Percentiles rank a stretch among this genome's conserved stretches.
Conservation (phyloP, 2,888 invertebrate species). For the Drosophila nr. perissopoda region DNA sequence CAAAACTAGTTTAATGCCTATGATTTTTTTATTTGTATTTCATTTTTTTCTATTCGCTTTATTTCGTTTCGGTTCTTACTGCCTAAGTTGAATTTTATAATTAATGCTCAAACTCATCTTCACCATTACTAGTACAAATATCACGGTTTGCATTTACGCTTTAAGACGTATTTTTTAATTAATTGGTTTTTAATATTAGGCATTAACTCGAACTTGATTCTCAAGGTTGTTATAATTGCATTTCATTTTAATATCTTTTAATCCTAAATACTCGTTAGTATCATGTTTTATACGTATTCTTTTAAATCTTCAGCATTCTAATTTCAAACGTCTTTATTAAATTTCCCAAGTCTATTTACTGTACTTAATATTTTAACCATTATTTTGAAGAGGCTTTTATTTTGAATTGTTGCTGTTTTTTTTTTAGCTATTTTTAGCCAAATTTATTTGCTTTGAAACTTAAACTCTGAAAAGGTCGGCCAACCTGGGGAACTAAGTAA, state of each 20-base stretch:
- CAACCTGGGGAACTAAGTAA: conserved; percentile 8
- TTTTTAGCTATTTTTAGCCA: conserved; percentile 41
- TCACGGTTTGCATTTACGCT: conserved; percentile 77
- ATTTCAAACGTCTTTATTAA: conserved; percentile 24
- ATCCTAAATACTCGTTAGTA: conserved; percentile 26
- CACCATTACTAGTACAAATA: conserved; percentile 83
- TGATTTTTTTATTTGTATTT: conserved; percentile 39
- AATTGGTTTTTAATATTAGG: conserved; percentile 48
- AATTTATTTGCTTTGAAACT: conserved; percentile 22
- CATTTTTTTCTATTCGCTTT: conserved; percentile 11
- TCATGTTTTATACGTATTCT: conserved; percentile 30
- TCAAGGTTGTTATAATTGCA: conserved; percentile 48
- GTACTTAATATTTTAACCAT: conserved; percentile 38
- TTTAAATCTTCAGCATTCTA: conserved; percentile 51
- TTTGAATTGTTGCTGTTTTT: conserved; percentile 24
- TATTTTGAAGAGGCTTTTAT: conserved; percentile 30
- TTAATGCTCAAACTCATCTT: conserved; percentile 57
- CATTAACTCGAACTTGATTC: conserved; percentile 33
- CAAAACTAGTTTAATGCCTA: conserved; percentile 70
- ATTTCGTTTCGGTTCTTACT: conserved; percentile 28
- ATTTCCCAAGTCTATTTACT: conserved; percentile 45
- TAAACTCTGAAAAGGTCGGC: conserved; percentile 21
- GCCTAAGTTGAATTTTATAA: conserved; percentile 43
- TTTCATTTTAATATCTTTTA: conserved; percentile 2
- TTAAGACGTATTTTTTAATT: conserved; percentile 49